These are phyloP conservation scores for Colossoma macropomum DNA, from an alignment of 2,113 vertebrate genomes.

Conservation along the genomic window DNA sequence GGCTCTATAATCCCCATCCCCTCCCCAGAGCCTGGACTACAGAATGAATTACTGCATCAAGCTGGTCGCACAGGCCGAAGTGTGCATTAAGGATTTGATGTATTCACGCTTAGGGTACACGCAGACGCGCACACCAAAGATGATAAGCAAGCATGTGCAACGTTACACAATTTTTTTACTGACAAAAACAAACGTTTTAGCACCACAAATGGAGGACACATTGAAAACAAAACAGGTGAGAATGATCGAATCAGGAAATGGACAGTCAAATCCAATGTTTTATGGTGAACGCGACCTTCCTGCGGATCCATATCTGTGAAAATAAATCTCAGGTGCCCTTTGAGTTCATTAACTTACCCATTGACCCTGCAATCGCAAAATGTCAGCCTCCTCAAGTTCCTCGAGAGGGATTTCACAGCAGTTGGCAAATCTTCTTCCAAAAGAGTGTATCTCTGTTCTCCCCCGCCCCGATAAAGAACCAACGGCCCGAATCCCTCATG, in stretches of 20 bases:
- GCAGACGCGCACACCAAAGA: constrained; percentile 1
- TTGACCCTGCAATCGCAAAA: constrained; percentile 38
- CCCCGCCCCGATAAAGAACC: neutral
- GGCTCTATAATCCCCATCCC: constrained; percentile 34
- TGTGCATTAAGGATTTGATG: neutral
- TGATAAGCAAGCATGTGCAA: neutral
- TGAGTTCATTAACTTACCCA: constrained; percentile 48
- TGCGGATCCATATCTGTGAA: constrained; percentile 9
- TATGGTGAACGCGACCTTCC: constrained; percentile 17
- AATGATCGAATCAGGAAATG: neutral
- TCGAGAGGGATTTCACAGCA: constrained; percentile 25
- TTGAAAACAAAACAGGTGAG: neutral
- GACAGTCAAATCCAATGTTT: neutral
- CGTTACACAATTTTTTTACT: neutral
- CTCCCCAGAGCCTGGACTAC: constrained; percentile 1
- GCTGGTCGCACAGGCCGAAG: neutral
- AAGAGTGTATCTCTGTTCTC: constrained; percentile 14
- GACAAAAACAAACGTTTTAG: neutral
- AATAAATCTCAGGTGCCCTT: constrained; percentile 43
- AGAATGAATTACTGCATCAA: constrained; percentile 35
- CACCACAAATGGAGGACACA: neutral
- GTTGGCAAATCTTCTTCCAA: constrained; percentile 34
- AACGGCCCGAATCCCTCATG: constrained; percentile 22
- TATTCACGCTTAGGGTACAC: neutral
- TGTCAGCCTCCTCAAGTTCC: constrained; percentile 29